phyloP scores from a whole-genome alignment of 2,888 invertebrate genomes.

The Gasteruption jaculator region DNA sequence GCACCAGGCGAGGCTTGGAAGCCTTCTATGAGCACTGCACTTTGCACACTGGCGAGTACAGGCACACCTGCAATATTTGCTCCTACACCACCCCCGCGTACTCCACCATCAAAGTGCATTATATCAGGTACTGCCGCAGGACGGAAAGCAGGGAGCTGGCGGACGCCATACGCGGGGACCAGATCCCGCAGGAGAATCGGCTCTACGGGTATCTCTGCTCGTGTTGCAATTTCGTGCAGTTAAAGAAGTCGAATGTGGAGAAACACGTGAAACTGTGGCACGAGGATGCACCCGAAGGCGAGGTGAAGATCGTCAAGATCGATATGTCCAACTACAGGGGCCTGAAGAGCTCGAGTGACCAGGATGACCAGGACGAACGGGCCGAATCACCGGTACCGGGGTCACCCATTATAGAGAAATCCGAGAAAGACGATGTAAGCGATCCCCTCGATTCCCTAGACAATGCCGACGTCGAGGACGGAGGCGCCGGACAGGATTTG shows the following conservation, averaged over 20 bases:
- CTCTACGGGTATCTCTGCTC: slow-evolving; percentile 64
- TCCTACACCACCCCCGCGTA: slow-evolving; percentile 43
- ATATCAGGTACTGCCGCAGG: slow-evolving; percentile 40
- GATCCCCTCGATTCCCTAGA: too few relatives aligned
- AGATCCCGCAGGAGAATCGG: slow-evolving; percentile 32
- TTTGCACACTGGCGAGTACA: slow-evolving; percentile 75
- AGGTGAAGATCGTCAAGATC: slow-evolving; percentile 52
- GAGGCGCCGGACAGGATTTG: too few relatives aligned
- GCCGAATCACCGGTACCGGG: slow-evolving; percentile 27
- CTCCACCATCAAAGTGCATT: slow-evolving; percentile 43
- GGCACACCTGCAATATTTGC: slow-evolving; percentile 64
- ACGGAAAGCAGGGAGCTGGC: slow-evolving; percentile 25
- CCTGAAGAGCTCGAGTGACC: too few relatives aligned
- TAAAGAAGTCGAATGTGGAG: slow-evolving; percentile 59
- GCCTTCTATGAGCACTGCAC: slow-evolving; percentile 70
- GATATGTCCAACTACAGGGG: slow-evolving; percentile 46
- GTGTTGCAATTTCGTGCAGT: slow-evolving; percentile 70
- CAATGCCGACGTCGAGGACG: too few relatives aligned
- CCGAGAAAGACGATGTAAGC: too few relatives aligned
- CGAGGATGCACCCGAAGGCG: slow-evolving; percentile 47
- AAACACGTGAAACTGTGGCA: slow-evolving; percentile 61
- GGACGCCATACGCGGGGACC: slow-evolving; percentile 34
- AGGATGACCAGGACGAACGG: too few relatives aligned
- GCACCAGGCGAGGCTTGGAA: slow-evolving; percentile 33
- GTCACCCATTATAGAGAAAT: slow-evolving; percentile 23